Evolutionary conservation across 1,140 invertebrate species (phyloP).

Genomic region (Magallana gigas): DNA sequence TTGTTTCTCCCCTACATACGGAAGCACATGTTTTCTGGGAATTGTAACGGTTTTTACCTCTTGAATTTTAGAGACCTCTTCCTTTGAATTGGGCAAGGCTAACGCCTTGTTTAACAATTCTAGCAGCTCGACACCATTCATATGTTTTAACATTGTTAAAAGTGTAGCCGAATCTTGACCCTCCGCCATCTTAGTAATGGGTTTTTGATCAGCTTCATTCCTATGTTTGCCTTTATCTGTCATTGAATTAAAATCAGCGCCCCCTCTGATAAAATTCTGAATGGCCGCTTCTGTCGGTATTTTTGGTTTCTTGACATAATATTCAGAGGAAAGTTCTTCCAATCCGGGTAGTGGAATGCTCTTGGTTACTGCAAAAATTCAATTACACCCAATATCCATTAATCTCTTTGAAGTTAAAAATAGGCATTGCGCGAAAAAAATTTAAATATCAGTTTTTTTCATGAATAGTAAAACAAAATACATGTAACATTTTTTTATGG

Average conservation of each 20-base stretch:
- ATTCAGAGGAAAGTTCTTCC: background rate
- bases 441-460: background rate
- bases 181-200: background rate
- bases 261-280: background rate
- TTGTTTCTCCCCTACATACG: background rate
- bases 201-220: background rate
- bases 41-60: background rate
- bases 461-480: background rate
- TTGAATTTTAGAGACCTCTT: background rate
- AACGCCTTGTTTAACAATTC: background rate
- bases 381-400: background rate
- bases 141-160: background rate
- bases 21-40: background rate
- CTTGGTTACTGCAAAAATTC: background rate
- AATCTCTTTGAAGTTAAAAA: background rate
- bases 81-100: background rate
- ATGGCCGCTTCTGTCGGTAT: background rate
- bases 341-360: constrained; percentile 1
- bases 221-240: background rate
- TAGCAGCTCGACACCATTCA: background rate
- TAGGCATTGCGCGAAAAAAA: background rate
- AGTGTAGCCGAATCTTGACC: background rate
- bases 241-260: background rate
- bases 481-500: too few relatives aligned
- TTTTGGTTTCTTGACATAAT: background rate